Percentiles rank a stretch among this genome's conserved stretches.
phyloP scores from a whole-genome alignment of 2,888 invertebrate genomes.

The Amblyjoppa fuscipennis region DNA sequence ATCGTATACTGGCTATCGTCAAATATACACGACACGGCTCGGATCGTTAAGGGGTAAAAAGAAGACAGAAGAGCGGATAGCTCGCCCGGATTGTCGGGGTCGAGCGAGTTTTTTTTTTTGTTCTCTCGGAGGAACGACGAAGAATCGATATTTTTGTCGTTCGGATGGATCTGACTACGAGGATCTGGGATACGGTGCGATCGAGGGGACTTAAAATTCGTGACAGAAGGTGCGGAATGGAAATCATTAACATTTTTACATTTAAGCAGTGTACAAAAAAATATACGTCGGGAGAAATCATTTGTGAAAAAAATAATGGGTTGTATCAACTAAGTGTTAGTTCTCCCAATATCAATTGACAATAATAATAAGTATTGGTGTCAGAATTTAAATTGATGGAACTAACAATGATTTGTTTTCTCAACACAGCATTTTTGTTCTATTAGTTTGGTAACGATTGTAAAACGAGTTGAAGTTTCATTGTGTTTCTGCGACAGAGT shows the following conservation, averaged over 20 bases:
- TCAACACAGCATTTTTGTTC: neutral
- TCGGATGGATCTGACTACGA: neutral
- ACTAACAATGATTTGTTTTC: neutral
- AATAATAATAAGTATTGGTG: too few relatives aligned
- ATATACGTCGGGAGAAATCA: neutral
- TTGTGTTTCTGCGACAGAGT: too few relatives aligned
- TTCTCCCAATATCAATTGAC: too few relatives aligned
- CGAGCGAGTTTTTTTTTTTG: conserved; percentile 21
- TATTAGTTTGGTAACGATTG: too few relatives aligned
- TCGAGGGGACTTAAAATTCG: neutral
- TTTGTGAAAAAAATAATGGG: too few relatives aligned
- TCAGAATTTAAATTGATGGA: too few relatives aligned
- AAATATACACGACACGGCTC: conserved; percentile 28
- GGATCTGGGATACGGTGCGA: neutral
- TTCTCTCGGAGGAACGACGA: conserved; percentile 16
- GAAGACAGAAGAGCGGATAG: conserved; percentile 45
- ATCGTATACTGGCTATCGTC: conserved; percentile 26
- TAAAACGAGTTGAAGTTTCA: too few relatives aligned
- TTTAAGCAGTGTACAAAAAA: neutral
- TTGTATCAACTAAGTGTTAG: too few relatives aligned
- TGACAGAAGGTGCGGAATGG: neutral
- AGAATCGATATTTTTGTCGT: neutral
- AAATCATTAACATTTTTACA: neutral
- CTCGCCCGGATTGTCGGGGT: conserved; percentile 21
- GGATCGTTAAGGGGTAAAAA: conserved; percentile 16